Conservation (phyloP, 2,888 invertebrate genomes). For the Pantelozetes paolii region DNA sequence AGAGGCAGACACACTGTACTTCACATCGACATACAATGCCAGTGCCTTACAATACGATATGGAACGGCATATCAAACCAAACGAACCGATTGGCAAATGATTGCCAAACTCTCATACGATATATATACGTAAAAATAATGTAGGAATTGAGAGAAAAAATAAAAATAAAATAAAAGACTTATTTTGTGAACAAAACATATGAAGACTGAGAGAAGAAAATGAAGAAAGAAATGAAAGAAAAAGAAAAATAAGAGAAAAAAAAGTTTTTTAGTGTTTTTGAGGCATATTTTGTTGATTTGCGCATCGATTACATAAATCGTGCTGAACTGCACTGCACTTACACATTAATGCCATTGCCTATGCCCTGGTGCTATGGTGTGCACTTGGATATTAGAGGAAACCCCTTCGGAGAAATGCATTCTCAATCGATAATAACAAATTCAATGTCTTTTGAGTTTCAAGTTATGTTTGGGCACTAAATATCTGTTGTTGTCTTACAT, state of each 20-base stretch:
- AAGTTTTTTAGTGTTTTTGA: constrained; percentile 27
- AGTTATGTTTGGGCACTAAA: background rate
- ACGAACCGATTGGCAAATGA: too few relatives aligned
- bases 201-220: background rate
- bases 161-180: too few relatives aligned
- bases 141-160: too few relatives aligned
- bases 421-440: background rate
- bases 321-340: background rate
- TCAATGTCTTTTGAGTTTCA: background rate
- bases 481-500: background rate
- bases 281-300: constrained; percentile 31
- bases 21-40: too few relatives aligned
- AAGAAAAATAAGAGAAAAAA: background rate
- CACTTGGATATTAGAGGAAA: background rate
- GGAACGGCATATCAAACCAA: too few relatives aligned
- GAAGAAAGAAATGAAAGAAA: background rate
- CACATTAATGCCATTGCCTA: background rate
- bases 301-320: constrained; percentile 24
- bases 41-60: too few relatives aligned
- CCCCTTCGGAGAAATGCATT: constrained; percentile 16
- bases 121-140: too few relatives aligned
- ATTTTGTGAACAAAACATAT: background rate
- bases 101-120: too few relatives aligned
- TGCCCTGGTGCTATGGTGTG: background rate
- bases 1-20: too few relatives aligned